Conservation (phyloP, 2,797 vertebrate genomes). For the Coranthus polyacanthus region DNA sequence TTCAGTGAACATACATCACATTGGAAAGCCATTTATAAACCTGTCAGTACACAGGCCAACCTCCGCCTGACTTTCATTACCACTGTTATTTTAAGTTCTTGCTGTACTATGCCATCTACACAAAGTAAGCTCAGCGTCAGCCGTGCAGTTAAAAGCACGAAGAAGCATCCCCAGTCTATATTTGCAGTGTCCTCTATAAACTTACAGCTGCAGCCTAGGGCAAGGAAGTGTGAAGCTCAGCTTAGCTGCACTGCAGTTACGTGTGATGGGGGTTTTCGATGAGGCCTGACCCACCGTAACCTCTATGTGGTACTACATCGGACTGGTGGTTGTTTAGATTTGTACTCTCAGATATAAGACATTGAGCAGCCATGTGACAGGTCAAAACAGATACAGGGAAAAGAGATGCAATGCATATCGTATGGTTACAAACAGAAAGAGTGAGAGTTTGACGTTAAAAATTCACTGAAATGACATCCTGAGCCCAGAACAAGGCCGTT, state of each 20-base stretch:
- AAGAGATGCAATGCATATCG: background rate
- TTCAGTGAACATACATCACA: slow-evolving; percentile 84
- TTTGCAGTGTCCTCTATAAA: slow-evolving; percentile 58
- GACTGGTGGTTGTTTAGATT: slow-evolving; percentile 31
- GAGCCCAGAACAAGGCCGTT: too few relatives aligned
- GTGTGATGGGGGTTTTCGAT: slow-evolving; percentile 41
- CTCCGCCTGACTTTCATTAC: slow-evolving; percentile 77
- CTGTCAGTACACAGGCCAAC: slow-evolving; percentile 79
- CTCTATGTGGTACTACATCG: slow-evolving; percentile 10
- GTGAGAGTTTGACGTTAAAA: slow-evolving; percentile 13
- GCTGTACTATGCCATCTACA: slow-evolving; percentile 58
- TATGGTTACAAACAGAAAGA: slow-evolving; percentile 4
- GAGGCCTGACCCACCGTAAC: slow-evolving; percentile 18
- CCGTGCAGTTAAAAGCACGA: slow-evolving; percentile 50
- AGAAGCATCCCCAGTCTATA: slow-evolving; percentile 54
- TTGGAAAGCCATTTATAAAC: slow-evolving; percentile 84
- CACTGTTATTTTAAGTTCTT: slow-evolving; percentile 62
- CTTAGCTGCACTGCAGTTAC: slow-evolving; percentile 48
- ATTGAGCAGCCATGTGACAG: slow-evolving; percentile 1
- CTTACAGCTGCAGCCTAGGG: slow-evolving; percentile 35
- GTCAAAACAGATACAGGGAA: slow-evolving; percentile 9
- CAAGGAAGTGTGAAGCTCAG: slow-evolving; percentile 37
- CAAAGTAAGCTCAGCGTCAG: slow-evolving; percentile 50
- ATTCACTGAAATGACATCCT: slow-evolving; percentile 11
- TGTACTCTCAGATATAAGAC: slow-evolving; percentile 36